Base-by-base conservation (phyloP, 2,888 invertebrate species). In the Conus canariensis region DNA sequence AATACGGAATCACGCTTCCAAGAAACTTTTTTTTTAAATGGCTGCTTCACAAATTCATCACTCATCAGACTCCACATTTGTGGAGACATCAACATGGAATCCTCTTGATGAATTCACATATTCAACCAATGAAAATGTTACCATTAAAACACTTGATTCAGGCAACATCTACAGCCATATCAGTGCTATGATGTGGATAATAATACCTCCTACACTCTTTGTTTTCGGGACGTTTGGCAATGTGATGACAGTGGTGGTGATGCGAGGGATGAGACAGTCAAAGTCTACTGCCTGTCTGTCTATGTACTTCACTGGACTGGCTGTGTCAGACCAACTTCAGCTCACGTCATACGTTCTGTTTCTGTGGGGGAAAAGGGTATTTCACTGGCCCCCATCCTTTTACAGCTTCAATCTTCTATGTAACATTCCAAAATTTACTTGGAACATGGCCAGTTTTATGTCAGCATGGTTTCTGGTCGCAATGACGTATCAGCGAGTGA, bases 221-320 rank as follows among this genome's bases (percentile, higher is more conserved):
- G 82, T 58, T 1, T 56, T 56, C 8, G 82, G 82, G 22, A 56
- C 56, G 3, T 83, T 83, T 19, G 82, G 82, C 82, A 83, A 83
- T 25, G 82, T 83, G 58, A 83, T 83, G 82, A 83, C 22, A 56
- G 25, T 83, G 56, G 82, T 83, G 82, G 82, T 83, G 58, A 83
- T 83, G 82, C 82, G 82, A 8, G 82, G 58, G 56, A 83, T 83
- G 82, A 56, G 82, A 25, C 58, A 58, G 56, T 16, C 56, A 9
- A 7, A 83, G 58, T 83, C 82, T 45, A 83, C 82, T 58, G 82
- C 82, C 58, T 83, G 82, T 22, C 22, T 83, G 82, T 83, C 82
- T 58, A 0, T 58, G 7, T 83, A 83, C 82, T 83, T 83, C 82
- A 58, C 82, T 56, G 82, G 58, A 14, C 58, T 83, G 58, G 82